Conservation (phyloP, 2,113 vertebrate genomes). For the Dromaius novaehollandiae region DNA sequence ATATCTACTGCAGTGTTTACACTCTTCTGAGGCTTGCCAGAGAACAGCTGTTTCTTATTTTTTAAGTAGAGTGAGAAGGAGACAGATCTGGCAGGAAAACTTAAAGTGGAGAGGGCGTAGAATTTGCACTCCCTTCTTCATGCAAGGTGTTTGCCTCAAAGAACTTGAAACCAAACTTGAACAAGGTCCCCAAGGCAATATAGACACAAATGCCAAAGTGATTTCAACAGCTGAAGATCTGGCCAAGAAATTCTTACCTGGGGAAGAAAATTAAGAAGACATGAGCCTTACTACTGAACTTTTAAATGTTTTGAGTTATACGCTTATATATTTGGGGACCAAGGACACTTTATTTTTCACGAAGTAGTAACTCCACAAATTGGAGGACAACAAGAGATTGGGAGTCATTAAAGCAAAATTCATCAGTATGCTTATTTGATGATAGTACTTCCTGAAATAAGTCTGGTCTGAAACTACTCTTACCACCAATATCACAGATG, state of each 20-base stretch:
- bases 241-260: background rate
- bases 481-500: background rate
- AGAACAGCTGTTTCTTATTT: background rate
- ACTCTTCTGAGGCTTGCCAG: background rate
- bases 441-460: background rate
- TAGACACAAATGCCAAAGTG: background rate
- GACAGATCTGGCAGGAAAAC: background rate
- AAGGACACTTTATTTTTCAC: background rate
- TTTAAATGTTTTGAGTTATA: background rate
- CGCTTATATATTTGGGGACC: background rate
- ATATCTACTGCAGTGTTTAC: background rate
- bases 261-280: background rate
- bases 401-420: background rate
- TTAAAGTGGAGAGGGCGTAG: background rate
- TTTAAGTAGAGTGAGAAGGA: background rate
- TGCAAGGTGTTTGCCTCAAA: background rate
- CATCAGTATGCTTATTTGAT: background rate
- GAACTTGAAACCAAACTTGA: background rate
- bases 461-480: background rate
- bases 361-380: background rate
- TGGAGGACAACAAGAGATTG: background rate
- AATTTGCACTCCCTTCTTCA: background rate
- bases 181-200: background rate
- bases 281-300: background rate
- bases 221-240: background rate